Conservation (phyloP, 2,113 vertebrate genomes). For the Malaclemys terrapin region DNA sequence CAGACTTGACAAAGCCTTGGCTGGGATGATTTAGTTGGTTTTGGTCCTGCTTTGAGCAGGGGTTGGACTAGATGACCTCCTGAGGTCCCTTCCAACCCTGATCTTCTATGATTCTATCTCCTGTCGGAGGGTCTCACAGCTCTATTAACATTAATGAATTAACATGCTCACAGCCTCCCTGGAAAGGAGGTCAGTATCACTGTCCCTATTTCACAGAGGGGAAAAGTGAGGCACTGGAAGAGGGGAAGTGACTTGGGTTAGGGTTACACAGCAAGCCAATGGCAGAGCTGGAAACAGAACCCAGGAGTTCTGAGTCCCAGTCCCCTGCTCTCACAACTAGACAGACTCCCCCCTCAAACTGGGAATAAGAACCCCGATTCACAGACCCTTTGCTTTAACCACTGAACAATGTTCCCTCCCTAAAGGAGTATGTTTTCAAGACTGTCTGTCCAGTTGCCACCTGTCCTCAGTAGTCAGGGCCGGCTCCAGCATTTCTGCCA, state of each 20-base stretch:
- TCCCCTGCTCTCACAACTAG: not conserved
- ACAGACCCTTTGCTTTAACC: not conserved
- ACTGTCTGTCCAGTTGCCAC: not conserved
- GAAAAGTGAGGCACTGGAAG: not conserved
- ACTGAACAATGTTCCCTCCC: not conserved
- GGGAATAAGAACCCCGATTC: not conserved
- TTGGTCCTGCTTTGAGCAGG: too few species aligned
- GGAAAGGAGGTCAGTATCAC: not conserved
- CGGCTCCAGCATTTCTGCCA: too few species aligned
- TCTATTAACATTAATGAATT: not conserved
- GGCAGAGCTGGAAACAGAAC: not conserved
- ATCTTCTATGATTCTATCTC: not conserved
- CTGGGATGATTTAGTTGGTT: too few species aligned
- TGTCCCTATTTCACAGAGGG: not conserved
- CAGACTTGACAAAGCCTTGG: too few species aligned
- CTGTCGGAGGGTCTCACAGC: too few species aligned
- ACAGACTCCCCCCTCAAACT: not conserved
- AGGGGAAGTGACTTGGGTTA: not conserved
- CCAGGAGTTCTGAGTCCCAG: not conserved
- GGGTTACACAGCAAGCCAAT: not conserved
- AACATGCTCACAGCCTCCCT: not conserved
- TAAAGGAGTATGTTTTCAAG: not conserved
- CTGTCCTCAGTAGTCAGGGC: not conserved
- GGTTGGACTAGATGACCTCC: too few species aligned
- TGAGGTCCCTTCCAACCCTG: too few species aligned